Evolutionary conservation across 2,888 invertebrate species (phyloP).

Genomic region (Monopis laevigella): DNA sequence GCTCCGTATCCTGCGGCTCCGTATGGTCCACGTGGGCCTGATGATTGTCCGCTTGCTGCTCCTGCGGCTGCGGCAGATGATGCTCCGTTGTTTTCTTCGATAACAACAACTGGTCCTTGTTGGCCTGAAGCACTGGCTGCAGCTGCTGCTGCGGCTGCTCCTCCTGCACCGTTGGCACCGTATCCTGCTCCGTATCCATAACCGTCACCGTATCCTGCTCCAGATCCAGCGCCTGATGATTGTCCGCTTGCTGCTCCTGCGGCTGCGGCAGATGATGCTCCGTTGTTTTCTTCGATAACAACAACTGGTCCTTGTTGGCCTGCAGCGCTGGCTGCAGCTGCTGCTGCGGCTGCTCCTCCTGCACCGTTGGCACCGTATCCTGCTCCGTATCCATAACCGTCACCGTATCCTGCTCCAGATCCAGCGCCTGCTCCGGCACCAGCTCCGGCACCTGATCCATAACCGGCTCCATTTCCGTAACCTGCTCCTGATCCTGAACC

Average conservation of each 20-base stretch:
- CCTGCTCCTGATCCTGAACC: conserved; percentile 3
- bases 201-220: background rate
- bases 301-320: background rate
- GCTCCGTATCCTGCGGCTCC: conserved; percentile 13
- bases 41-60: no score
- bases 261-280: background rate
- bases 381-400: background rate
- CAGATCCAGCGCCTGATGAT: background rate
- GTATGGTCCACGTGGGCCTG: conserved; percentile 9
- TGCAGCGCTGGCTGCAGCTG: conserved; percentile 3
- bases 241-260: background rate
- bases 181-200: background rate
- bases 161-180: background rate
- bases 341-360: background rate
- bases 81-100: conserved; percentile 9
- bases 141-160: no score
- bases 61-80: conserved; percentile 4
- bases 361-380: background rate
- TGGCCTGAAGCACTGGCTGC: no score
- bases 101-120: background rate
- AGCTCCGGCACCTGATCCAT: conserved; percentile 5
- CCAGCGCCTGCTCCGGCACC: conserved; percentile 3
- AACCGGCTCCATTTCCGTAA: background rate
- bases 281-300: background rate
- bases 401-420: background rate